These are phyloP conservation scores for Melieria crassipennis DNA, from an alignment of 2,888 invertebrate species.

Conservation along the genomic window DNA sequence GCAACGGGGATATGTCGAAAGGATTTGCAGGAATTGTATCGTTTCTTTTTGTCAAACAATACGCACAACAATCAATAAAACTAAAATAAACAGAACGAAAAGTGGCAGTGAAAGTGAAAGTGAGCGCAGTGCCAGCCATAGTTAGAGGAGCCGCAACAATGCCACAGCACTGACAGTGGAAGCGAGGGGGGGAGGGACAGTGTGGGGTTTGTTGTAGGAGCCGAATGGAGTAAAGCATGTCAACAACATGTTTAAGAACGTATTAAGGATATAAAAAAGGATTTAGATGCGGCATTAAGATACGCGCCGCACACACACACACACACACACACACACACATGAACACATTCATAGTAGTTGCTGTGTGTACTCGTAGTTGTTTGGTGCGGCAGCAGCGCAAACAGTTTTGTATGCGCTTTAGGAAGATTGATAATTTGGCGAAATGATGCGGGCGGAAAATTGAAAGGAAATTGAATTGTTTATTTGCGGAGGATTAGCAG, in stretches of 20 bases:
- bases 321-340: neutral
- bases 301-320: conserved; percentile 42
- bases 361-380: neutral
- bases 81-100: conserved; percentile 22
- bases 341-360: neutral
- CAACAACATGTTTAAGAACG: conserved; percentile 30
- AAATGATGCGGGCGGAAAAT: conserved; percentile 21
- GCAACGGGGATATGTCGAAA: no score
- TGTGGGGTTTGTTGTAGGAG: neutral
- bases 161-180: no score
- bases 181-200: no score
- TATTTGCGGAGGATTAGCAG: conserved; percentile 35
- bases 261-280: conserved; percentile 47
- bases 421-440: conserved; percentile 32
- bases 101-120: conserved; percentile 10
- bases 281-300: conserved; percentile 51
- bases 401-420: conserved; percentile 24
- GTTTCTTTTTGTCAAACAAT: neutral
- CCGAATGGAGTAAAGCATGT: conserved; percentile 18
- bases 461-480: conserved; percentile 51
- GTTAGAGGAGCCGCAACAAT: no score
- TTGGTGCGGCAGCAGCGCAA: conserved; percentile 1
- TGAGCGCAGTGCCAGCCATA: neutral
- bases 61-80: conserved; percentile 25
- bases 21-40: no score